These are phyloP conservation scores for Dorcus parallelipipedus DNA, from an alignment of 2,888 invertebrate species.

Conservation along the genomic window DNA sequence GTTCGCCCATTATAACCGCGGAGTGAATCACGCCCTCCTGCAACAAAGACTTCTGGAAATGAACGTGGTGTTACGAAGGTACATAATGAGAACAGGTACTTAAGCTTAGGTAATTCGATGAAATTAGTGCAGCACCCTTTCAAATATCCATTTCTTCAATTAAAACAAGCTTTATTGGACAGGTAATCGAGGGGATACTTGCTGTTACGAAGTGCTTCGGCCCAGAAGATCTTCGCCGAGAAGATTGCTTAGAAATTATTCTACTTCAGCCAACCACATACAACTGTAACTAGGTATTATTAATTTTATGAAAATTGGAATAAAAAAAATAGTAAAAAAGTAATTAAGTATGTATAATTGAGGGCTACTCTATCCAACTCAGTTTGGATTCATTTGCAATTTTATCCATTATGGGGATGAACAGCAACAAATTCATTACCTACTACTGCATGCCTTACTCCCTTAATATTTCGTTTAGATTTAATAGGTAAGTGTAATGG, in stretches of 20 bases:
- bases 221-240: slow-evolving; percentile 1
- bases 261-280: no score
- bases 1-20: slow-evolving; percentile 9
- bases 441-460: no score
- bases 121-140: background rate
- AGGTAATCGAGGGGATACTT: slow-evolving; percentile 27
- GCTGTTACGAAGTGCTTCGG: slow-evolving; percentile 21
- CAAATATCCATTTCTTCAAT: background rate
- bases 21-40: slow-evolving; percentile 18
- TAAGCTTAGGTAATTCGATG: slow-evolving; percentile 15
- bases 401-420: no score
- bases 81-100: slow-evolving; percentile 26
- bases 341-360: no score
- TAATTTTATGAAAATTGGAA: no score
- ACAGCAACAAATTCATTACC: no score
- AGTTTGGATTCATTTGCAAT: no score
- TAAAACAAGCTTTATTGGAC: background rate
- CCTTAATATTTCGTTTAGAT: no score
- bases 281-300: no score
- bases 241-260: background rate
- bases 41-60: slow-evolving; percentile 23
- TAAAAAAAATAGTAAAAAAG: no score
- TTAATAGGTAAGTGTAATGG: no score
- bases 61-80: slow-evolving; percentile 24
- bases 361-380: no score